These are phyloP conservation scores for Scaptomyza cyrtandrae DNA, from an alignment of 2,888 invertebrate species.

Conservation along the genomic window DNA sequence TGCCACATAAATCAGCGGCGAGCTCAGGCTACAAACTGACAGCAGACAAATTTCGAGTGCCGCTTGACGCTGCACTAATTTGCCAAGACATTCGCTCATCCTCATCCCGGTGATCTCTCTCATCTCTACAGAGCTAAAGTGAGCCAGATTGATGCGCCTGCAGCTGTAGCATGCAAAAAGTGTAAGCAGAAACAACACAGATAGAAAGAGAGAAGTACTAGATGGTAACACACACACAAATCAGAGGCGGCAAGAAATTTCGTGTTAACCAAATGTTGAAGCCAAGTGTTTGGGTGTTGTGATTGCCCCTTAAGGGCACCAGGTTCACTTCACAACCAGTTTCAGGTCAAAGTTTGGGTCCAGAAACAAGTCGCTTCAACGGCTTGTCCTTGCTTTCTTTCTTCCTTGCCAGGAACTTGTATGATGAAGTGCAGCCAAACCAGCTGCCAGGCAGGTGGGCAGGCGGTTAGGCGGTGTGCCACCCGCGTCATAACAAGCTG, in stretches of 20 bases:
- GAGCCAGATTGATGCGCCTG: conserved; percentile 79
- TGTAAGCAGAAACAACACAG: conserved; percentile 24
- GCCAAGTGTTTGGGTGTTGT: conserved; percentile 77
- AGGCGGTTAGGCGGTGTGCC: conserved; percentile 25
- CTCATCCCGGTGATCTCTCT: conserved; percentile 65
- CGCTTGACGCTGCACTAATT: conserved; percentile 79
- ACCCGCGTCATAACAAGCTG: conserved; percentile 70
- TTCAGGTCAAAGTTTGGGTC: conserved; percentile 11
- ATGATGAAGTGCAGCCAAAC: conserved; percentile 76
- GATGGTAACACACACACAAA: conserved; percentile 47
- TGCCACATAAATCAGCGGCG: conserved; percentile 74
- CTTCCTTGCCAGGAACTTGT: conserved; percentile 60
- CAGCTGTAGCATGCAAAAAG: conserved; percentile 58
- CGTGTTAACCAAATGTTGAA: conserved; percentile 77
- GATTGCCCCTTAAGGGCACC: conserved; percentile 51
- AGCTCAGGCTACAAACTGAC: conserved; percentile 75
- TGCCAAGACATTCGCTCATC: conserved; percentile 79
- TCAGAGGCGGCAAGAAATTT: conserved; percentile 73
- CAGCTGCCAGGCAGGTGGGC: conserved; percentile 11
- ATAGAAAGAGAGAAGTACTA: background rate
- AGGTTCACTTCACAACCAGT: conserved; percentile 23
- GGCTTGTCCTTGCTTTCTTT: conserved; percentile 15
- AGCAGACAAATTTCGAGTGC: conserved; percentile 76
- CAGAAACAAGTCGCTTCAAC: conserved; percentile 16
- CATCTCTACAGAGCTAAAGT: conserved; percentile 24